These are phyloP conservation scores for Camponotus fellah DNA, from an alignment of 2,888 invertebrate species.

Conservation along the genomic window DNA sequence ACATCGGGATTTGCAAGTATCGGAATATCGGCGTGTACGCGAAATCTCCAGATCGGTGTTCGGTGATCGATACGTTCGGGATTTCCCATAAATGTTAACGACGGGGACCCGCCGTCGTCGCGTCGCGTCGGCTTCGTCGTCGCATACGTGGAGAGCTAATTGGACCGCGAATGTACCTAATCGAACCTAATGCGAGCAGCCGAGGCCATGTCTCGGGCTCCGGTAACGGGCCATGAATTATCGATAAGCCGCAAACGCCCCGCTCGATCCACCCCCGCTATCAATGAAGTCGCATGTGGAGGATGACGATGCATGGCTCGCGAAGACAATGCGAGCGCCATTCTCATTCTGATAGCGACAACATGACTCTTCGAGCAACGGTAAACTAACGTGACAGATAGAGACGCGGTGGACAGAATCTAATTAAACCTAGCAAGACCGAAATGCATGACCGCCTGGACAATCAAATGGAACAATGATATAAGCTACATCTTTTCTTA, in stretches of 20 bases:
- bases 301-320: conserved; percentile 14
- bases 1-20: not conserved
- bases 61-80: conserved; percentile 55
- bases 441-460: not conserved
- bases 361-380: conserved; percentile 26
- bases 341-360: conserved; percentile 10
- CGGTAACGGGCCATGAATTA: conserved; percentile 71
- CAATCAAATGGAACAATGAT: not conserved
- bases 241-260: conserved; percentile 72
- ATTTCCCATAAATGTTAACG: conserved; percentile 55
- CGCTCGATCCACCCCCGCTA: conserved; percentile 36
- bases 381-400: conserved; percentile 28
- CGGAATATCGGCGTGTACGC: not conserved
- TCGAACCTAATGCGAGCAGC: conserved; percentile 66
- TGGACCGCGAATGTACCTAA: conserved; percentile 70
- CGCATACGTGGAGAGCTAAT: conserved; percentile 62
- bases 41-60: not conserved
- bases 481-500: not conserved
- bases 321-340: conserved; percentile 43
- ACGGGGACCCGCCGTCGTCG: not conserved
- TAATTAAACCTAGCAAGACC: conserved; percentile 21
- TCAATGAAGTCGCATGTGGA: conserved; percentile 60
- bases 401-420: not conserved
- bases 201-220: conserved; percentile 56
- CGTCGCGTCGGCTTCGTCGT: conserved; percentile 25